Percentiles rank a stretch among this genome's conserved stretches.
phyloP scores from a whole-genome alignment of 2,888 invertebrate genomes.

The Papilio demoleus region DNA sequence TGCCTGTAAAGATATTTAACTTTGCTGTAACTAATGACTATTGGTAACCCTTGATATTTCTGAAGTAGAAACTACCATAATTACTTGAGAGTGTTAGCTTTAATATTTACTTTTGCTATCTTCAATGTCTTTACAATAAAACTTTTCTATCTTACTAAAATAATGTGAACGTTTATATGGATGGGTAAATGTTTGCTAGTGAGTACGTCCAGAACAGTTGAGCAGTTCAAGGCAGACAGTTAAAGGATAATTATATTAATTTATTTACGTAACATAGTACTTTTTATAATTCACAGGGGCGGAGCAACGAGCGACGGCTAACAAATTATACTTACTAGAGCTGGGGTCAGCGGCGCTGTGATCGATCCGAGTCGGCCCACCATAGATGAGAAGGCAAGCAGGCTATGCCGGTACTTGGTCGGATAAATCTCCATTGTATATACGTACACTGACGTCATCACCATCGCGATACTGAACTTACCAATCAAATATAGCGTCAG shows the following conservation, averaged over 20 bases:
- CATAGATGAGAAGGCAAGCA: constrained; percentile 87
- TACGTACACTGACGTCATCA: constrained; percentile 86
- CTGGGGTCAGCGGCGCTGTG: constrained; percentile 86
- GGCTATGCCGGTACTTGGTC: constrained; percentile 85
- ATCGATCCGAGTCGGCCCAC: constrained; percentile 87
- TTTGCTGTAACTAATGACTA: not conserved
- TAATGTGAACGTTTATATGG: no score
- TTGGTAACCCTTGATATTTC: not conserved
- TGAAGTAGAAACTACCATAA: not conserved
- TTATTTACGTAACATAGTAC: no score
- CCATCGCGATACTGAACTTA: constrained; percentile 86
- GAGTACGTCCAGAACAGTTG: no score
- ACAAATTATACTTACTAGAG: constrained; percentile 79
- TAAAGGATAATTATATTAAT: no score
- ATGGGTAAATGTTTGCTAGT: no score
- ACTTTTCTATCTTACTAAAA: no score
- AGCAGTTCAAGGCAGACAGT: no score
- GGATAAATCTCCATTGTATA: constrained; percentile 88
- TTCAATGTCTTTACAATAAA: no score
- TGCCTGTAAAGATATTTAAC: constrained; percentile 50
- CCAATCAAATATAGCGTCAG: constrained; percentile 84
- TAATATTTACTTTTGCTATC: not conserved
- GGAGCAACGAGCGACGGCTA: no score
- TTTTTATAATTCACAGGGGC: no score
- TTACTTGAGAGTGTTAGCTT: no score